Conservation (phyloP, 2,888 invertebrate species). For the Clusia tigrina region DNA sequence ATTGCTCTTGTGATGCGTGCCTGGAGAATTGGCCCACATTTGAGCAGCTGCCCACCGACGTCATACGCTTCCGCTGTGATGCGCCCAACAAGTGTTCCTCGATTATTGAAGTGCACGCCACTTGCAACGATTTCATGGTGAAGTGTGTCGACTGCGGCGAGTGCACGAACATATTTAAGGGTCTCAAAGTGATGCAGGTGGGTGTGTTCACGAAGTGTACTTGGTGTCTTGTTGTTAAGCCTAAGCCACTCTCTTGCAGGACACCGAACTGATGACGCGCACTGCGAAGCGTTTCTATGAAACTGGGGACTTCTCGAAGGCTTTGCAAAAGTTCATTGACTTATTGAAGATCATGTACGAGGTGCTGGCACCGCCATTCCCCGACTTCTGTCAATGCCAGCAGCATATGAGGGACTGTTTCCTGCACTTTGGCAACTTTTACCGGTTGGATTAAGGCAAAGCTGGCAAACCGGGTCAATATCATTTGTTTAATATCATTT, state of each 20-base stretch:
- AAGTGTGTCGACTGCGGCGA: slow-evolving; percentile 74
- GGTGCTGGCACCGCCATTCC: slow-evolving; percentile 75
- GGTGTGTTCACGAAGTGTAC: slow-evolving; percentile 34
- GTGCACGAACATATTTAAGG: slow-evolving; percentile 76
- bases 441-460: slow-evolving; percentile 49
- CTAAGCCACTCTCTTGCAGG: slow-evolving; percentile 64
- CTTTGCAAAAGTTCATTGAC: slow-evolving; percentile 72
- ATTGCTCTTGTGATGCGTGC: slow-evolving; percentile 81
- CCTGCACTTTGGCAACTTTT: slow-evolving; percentile 70
- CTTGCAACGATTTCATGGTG: slow-evolving; percentile 75
- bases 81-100: slow-evolving; percentile 72
- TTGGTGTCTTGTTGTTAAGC: not conserved
- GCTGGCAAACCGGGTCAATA: not conserved
- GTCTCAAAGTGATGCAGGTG: slow-evolving; percentile 76
- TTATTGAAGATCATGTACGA: slow-evolving; percentile 74
- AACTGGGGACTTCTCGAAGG: slow-evolving; percentile 71
- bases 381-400: slow-evolving; percentile 78
- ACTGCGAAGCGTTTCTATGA: slow-evolving; percentile 71
- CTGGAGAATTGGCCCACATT: slow-evolving; percentile 80
- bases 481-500: slow-evolving; percentile 3
- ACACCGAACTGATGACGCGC: slow-evolving; percentile 75
- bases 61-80: slow-evolving; percentile 73
- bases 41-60: slow-evolving; percentile 74
- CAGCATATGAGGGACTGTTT: slow-evolving; percentile 76
- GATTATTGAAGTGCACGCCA: slow-evolving; percentile 71